phyloP scores from a whole-genome alignment of 2,113 vertebrate species.

The Elgaria multicarinata region DNA sequence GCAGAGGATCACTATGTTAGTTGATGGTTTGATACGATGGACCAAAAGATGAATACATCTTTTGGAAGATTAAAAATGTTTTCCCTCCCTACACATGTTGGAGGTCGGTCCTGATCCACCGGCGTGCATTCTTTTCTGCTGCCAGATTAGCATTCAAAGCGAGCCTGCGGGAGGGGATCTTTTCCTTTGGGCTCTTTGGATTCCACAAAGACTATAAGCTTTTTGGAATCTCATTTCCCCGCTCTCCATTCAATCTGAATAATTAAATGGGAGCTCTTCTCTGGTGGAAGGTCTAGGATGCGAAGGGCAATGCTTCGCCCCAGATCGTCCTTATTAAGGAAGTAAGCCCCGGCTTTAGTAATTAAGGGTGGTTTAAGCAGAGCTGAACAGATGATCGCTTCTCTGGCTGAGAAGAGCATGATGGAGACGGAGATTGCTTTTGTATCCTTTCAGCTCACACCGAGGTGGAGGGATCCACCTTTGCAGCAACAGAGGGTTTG shows the following conservation, averaged over 20 bases:
- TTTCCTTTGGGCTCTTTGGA: neutral
- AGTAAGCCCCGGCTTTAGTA: conserved; percentile 6
- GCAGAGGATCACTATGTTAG: neutral
- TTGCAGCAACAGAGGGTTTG: neutral
- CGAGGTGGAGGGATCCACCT: conserved; percentile 4
- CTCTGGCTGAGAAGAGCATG: conserved; percentile 29
- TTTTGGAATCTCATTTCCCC: neutral
- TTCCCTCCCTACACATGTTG: neutral
- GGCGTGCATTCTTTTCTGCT: neutral
- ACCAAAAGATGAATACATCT: too few species aligned
- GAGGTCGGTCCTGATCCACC: neutral
- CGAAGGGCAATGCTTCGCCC: neutral
- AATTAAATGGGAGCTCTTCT: neutral
- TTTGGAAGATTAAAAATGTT: neutral
- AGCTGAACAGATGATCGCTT: neutral
- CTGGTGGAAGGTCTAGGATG: neutral
- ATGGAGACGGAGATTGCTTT: neutral
- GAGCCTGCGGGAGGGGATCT: neutral
- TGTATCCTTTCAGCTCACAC: neutral
- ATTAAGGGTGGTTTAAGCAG: neutral
- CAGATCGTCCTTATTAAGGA: neutral
- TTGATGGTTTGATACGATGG: neutral
- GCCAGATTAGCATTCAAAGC: neutral
- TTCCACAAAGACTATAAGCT: neutral
- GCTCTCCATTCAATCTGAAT: neutral